A percentile compares a stretch with the other conserved stretches of the same genome.
phyloP scores from a whole-genome alignment of 2,888 invertebrate genomes.

The Acanthosoma haemorrhoidale region DNA sequence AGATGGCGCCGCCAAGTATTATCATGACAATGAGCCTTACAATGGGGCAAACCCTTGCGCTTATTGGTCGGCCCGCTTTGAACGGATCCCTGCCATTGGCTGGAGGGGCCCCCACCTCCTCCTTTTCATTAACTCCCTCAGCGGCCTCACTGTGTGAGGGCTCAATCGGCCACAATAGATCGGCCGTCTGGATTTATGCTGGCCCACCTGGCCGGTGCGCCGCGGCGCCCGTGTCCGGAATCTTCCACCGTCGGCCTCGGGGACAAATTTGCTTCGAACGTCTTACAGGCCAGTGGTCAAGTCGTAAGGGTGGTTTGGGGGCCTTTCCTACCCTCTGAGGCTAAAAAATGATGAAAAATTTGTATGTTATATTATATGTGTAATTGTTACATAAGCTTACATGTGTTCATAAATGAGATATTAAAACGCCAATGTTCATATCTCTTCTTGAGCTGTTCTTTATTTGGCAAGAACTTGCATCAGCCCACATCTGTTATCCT shows the following conservation, averaged over 20 bases:
- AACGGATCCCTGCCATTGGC: not conserved
- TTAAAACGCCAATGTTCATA: no score
- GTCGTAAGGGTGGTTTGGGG: no score
- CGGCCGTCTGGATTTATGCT: not conserved
- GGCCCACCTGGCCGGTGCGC: not conserved
- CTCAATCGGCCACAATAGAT: not conserved
- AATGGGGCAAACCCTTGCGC: constrained; percentile 4
- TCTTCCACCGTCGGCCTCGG: not conserved
- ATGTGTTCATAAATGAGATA: no score
- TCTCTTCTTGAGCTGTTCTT: no score
- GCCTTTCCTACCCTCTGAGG: no score
- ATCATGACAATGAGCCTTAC: constrained; percentile 11
- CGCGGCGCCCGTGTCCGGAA: not conserved
- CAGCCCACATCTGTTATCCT: no score
- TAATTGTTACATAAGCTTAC: no score
- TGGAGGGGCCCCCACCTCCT: not conserved
- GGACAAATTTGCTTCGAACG: no score
- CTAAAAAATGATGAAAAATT: no score
- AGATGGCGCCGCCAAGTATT: constrained; percentile 4
- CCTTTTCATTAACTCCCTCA: constrained; percentile 3
- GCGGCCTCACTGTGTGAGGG: constrained; percentile 5
- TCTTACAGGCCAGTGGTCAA: no score
- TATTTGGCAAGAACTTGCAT: no score
- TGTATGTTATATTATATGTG: no score
- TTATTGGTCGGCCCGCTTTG: not conserved